Base-by-base conservation (phyloP, 2,888 invertebrate species). In the Eupithecia vulgata region DNA sequence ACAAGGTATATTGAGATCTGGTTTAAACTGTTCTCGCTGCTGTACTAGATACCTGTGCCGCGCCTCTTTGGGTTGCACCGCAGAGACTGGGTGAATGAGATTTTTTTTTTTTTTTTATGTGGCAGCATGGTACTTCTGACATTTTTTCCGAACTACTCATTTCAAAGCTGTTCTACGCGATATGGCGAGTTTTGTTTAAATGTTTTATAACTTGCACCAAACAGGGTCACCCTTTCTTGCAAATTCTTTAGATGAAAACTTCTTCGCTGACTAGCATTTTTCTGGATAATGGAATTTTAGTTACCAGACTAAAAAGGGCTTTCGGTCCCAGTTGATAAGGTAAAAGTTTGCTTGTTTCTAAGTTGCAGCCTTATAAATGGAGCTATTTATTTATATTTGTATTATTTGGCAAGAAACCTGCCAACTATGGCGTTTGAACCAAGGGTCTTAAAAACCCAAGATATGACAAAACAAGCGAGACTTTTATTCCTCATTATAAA, bases 201-300 rank as follows among this genome's bases (percentile, higher is more conserved):
- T 4, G 1, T 64, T 37, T 35, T 37, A 35, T 37, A 37, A 34
- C 37, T 37, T 37, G 37, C 12, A 64, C 64, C 35, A 37, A 35
- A 64, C 62, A 21, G 15, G 21, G 35, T 37, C 62, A 62, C 35
- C 64, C 64, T 64, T 64, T 37, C 64, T 35, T 35, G 64, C 64
- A 64, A 64, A 64, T 37, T 64, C 64, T 64, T 21, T 37, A 21
- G 21, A n/a, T 64, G 37, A 37, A 64, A 64, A 37, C 7, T 64
- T 37, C 35, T 64, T 35, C 64, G 64, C 64, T 64, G 64, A 64
- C 64, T 12, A n/a, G n/a, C 64, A 64, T 37, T 64, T 62, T 64
- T 62, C 34, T 37, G 17, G 37, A 37, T 64, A 64, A 64, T 37
- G 21, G 17, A 37, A 64, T 64, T 37, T 37, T 21, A 64, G n/a